Percentiles rank a stretch among this genome's conserved stretches.
Evolutionary conservation across 2,797 vertebrate genomes (phyloP).

Genomic region (Betta splendens): DNA sequence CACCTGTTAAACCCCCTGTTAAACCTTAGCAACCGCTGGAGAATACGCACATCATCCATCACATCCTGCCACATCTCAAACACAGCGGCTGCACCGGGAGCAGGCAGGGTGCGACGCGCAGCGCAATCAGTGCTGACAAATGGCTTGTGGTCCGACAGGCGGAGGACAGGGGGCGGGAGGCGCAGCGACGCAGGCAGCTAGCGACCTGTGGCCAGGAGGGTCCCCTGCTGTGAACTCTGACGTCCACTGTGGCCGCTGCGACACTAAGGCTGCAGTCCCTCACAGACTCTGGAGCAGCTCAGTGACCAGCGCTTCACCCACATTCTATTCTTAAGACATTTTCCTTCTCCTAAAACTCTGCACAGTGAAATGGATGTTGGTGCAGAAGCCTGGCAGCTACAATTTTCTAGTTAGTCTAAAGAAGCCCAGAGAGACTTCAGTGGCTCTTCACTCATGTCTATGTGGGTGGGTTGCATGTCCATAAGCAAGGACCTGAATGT

Average conservation of each 20-base stretch:
- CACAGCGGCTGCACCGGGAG: conserved; percentile 4
- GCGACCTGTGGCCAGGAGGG: conserved; percentile 48
- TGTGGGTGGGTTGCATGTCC: conserved; percentile 19
- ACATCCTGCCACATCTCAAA: neutral
- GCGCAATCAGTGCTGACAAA: conserved; percentile 65
- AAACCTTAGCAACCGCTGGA: conserved; percentile 11
- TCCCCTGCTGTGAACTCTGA: conserved; percentile 56
- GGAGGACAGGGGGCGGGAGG: conserved; percentile 7
- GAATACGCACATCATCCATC: conserved; percentile 3
- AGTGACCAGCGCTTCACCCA: conserved; percentile 4
- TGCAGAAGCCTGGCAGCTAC: conserved; percentile 35
- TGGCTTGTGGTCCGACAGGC: conserved; percentile 45
- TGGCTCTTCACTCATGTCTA: conserved; percentile 14
- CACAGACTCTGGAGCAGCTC: conserved; percentile 21
- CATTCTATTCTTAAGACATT: neutral
- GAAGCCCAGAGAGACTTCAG: conserved; percentile 46
- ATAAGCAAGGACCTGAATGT: conserved; percentile 17
- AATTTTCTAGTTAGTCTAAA: conserved; percentile 51
- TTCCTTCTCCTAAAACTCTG: conserved; percentile 17
- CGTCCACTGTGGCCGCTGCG: conserved; percentile 43
- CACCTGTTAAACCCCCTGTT: neutral
- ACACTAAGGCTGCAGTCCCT: conserved; percentile 20
- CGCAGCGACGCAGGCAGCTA: conserved; percentile 28
- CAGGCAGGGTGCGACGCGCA: conserved; percentile 17
- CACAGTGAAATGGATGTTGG: conserved; percentile 28